Conservation (phyloP, 2,888 invertebrate genomes). For the Seira ritae region DNA sequence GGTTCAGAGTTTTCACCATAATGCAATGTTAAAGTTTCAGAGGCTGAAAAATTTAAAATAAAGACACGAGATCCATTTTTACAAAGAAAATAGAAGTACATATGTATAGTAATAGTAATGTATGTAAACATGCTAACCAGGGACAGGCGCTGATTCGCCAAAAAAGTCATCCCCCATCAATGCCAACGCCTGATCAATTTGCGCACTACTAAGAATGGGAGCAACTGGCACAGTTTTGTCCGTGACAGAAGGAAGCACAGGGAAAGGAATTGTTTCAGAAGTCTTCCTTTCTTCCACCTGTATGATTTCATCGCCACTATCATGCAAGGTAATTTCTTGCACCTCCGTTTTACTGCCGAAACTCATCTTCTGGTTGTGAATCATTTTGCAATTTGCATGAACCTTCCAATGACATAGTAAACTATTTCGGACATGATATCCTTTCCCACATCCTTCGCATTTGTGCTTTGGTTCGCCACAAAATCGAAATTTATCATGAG, state of each 20-base stretch:
- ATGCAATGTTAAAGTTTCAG: not conserved
- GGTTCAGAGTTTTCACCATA: not conserved
- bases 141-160: not conserved
- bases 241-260: no score
- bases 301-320: not conserved
- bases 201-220: not conserved
- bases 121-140: not conserved
- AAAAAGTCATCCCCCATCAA: not conserved
- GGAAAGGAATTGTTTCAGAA: no score
- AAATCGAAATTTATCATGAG: slow-evolving; percentile 13
- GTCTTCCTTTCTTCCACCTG: no score
- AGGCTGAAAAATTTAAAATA: not conserved
- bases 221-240: not conserved
- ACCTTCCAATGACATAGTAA: slow-evolving; percentile 34
- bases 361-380: not conserved
- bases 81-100: no score
- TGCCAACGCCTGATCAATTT: not conserved
- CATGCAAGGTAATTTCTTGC: not conserved
- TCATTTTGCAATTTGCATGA: slow-evolving; percentile 13
- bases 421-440: slow-evolving; percentile 27
- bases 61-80: no score
- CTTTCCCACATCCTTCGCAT: slow-evolving; percentile 31
- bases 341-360: not conserved
- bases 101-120: no score
- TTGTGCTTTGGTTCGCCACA: slow-evolving; percentile 18